Evolutionary conservation across 2,797 vertebrate species (phyloP), one percentile per base, ranked within the genome.

Genomic region (Delichon dasypus): DNA sequence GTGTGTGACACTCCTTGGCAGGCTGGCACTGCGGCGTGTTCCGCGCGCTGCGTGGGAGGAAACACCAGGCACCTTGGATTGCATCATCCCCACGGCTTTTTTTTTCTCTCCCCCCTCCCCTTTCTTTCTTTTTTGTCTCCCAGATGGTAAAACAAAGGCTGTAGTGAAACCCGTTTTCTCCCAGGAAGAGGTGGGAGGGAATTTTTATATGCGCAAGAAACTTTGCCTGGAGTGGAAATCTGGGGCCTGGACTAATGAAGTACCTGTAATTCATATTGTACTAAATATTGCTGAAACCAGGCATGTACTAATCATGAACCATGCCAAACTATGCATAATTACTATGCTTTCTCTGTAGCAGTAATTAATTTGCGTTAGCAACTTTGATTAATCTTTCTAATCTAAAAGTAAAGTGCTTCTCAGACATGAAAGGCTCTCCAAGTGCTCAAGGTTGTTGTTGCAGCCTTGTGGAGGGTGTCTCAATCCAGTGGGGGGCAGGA

Each of bases 321-420:
- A 30, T 95, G 94, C 93, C 95, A 96, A 96, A 95, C 95, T 96
- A 95, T 93, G 94, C 92, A 94, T 95, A 96, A 96, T 96, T 92
- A 54, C 93, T 80, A 66, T 57, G 87, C 93, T 95, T 97, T 95
- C 92, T 96, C 85, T 85, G 82, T 94, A 90, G 88, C 93, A 90
- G 88, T 94, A 95, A 97, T 96, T 97, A 97, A 97, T 96, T 96
- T 95, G 95, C 13, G 71, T 95, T 94, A 93, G 96, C 88, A 94
- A 85, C 85, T 94, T 93, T 87, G 94, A 96, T 96, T 96, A 96
- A 96, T 94, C 93, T 96, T 87, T 96, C 85, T 96, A 93, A 96
- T 96, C 95, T 96, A 79, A 62, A 85, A 88, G 91, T 61, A 61
- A 93, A 96, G 83, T 27, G 64, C 80, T 84, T 94, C 85, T 95